A percentile compares a stretch with the other conserved stretches of the same genome.
Evolutionary conservation across 2,113 vertebrate species (phyloP).

Genomic region (Hydrolagus affinis): DNA sequence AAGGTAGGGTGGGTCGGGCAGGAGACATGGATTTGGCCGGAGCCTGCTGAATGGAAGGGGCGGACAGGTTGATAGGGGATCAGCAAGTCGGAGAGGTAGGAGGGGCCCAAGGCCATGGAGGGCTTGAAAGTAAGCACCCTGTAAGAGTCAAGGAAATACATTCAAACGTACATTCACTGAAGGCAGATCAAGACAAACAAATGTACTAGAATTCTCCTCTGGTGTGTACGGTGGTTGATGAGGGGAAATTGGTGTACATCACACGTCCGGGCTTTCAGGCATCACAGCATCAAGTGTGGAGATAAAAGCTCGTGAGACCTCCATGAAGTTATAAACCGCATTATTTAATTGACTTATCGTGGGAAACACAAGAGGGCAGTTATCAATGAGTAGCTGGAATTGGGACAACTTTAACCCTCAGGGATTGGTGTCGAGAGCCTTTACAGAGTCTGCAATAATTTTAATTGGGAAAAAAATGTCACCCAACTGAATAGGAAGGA

Average conservation of each 20-base stretch:
- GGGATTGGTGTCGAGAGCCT: neutral
- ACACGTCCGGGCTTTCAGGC: neutral
- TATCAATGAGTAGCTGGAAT: conserved; percentile 2
- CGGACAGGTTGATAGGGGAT: no score
- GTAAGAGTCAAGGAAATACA: neutral
- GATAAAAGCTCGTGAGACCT: neutral
- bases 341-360: conserved; percentile 23
- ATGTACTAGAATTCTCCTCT: neutral
- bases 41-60: no score
- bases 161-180: neutral
- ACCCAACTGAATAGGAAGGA: neutral
- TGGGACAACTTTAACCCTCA: neutral
- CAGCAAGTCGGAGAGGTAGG: no score
- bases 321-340: conserved; percentile 13
- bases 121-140: no score
- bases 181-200: neutral
- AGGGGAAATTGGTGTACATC: neutral
- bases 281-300: no score
- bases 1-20: no score
- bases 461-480: neutral
- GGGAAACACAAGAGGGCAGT: neutral
- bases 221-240: neutral
- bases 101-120: no score
- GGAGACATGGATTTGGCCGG: no score
- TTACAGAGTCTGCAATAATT: neutral